phyloP scores from a whole-genome alignment of 2,797 vertebrate genomes.

The Trachops cirrhosus region DNA sequence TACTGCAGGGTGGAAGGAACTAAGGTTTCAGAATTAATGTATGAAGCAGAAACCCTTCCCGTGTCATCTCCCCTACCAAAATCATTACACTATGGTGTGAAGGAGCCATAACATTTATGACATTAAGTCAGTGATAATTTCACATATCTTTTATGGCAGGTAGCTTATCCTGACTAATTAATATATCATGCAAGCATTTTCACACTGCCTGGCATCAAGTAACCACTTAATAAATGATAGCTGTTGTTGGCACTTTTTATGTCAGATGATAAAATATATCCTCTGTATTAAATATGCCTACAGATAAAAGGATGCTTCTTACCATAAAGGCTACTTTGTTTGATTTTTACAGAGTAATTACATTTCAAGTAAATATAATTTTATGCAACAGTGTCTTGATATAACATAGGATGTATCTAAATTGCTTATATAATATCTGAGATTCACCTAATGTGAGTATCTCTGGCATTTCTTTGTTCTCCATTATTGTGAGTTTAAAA shows the following conservation, averaged over 20 bases:
- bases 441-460: background rate
- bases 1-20: background rate
- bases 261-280: background rate
- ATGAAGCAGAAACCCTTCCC: background rate
- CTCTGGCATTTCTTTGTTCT: background rate
- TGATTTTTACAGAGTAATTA: background rate
- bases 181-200: background rate
- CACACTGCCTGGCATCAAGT: background rate
- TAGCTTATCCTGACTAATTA: background rate
- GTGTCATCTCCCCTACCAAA: background rate
- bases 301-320: background rate
- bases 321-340: background rate
- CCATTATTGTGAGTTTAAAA: background rate
- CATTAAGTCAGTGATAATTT: background rate
- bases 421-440: background rate
- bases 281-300: background rate
- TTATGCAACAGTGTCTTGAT: background rate
- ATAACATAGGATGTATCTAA: background rate
- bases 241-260: background rate
- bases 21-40: background rate
- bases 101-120: background rate
- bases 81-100: background rate
- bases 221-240: background rate
- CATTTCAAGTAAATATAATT: background rate
- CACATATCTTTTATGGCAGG: background rate